phyloP scores from a whole-genome alignment of 2,113 vertebrate genomes.

The Miniopterus natalensis region DNA sequence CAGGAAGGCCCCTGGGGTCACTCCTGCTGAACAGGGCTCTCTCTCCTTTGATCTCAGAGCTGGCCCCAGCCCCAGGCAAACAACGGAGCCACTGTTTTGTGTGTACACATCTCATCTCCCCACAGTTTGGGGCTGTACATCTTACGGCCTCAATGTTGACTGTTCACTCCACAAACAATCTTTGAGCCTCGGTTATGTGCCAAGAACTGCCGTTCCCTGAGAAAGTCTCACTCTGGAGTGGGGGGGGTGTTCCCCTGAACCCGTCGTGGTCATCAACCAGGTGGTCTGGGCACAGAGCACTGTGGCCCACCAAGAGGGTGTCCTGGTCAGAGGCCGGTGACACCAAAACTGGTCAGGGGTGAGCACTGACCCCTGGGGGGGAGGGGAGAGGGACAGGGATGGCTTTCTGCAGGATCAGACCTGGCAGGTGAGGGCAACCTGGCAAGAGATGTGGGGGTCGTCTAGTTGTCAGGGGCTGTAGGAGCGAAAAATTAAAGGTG shows the following conservation, averaged over 20 bases:
- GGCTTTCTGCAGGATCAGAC: not conserved
- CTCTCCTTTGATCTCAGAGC: not conserved
- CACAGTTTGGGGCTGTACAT: not conserved
- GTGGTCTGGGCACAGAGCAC: not conserved
- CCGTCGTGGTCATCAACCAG: not conserved
- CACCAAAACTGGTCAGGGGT: not conserved
- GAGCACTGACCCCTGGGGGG: not conserved
- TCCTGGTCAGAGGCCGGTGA: not conserved
- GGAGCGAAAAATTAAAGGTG: not conserved
- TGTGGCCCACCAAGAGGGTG: fast-evolving
- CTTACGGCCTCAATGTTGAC: not conserved
- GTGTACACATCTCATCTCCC: not conserved
- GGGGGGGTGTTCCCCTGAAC: not conserved
- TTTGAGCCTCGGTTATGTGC: not conserved
- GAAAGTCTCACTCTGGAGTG: fast-evolving
- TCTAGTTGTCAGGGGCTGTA: too few relatives aligned
- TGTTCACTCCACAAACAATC: not conserved
- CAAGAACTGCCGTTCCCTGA: not conserved
- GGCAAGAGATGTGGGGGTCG: not conserved
- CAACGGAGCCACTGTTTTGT: fast-evolving
- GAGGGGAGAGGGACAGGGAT: too few relatives aligned
- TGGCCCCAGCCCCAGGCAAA: not conserved
- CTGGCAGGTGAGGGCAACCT: not conserved
- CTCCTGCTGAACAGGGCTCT: not conserved
- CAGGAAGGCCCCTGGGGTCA: fast-evolving